Base-by-base conservation (phyloP, 1,140 invertebrate genomes). In the Diplogasteroides magnus region DNA sequence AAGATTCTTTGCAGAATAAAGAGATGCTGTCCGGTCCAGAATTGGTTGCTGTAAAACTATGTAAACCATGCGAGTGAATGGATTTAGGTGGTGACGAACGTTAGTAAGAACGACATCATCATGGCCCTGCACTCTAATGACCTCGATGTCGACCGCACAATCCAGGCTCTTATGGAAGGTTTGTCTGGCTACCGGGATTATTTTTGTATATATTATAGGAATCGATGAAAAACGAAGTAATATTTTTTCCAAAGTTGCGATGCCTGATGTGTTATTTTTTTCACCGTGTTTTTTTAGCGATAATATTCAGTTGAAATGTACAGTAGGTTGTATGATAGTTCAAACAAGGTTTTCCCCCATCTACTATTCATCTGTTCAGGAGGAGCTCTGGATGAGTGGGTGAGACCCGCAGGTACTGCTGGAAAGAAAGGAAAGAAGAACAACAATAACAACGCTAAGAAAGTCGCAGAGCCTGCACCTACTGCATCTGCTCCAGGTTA, bases 41-140 rank as follows among this genome's bases (percentile, higher is more conserved):
- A n/a, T n/a, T n/a, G n/a, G n/a, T n/a, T n/a, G n/a, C n/a, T n/a
- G n/a, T n/a, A n/a, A n/a, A n/a, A n/a, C n/a, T n/a, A n/a, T n/a
- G n/a, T n/a, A n/a, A n/a, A n/a, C n/a, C n/a, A n/a, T n/a, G n/a
- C n/a, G n/a, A n/a, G n/a, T n/a, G n/a, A n/a, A n/a, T n/a, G n/a
- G n/a, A n/a, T n/a, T n/a, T n/a, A n/a, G n/a, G 71, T 61, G 14
- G 27, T 73, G 25, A 62, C 61, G 32, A 64, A 61, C 57, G 71
- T 69, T 15, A 66, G 58, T 23, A 82, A 74, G 57, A 83, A 79
- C 67, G 80, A 83, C 59, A 81, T 81, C 64, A 76, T 81, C 28
- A 71, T 82, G 25, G 80, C 78, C 56, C 73, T 82, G 23, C 80
- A 82, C 64, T 81, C 83, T 48, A 78, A 78, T 68, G 80, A 82